Evolutionary conservation across 2,888 invertebrate species (phyloP).

Genomic region (Eilema sororculum): DNA sequence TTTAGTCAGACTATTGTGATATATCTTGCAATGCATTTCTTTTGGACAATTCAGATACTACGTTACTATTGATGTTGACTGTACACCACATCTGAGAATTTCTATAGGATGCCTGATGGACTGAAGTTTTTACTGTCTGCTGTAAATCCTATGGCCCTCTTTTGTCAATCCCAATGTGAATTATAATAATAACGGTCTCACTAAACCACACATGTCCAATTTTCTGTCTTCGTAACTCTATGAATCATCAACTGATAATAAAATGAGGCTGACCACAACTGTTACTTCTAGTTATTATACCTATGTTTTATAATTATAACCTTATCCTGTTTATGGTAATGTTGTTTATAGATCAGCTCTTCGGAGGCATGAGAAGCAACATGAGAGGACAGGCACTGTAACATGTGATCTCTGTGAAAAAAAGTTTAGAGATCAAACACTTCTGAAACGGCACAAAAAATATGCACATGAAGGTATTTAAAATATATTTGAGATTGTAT

Average conservation of each 20-base stretch:
- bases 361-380: slow-evolving; percentile 78
- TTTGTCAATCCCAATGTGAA: no score
- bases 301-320: neutral
- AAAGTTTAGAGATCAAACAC: slow-evolving; percentile 73
- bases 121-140: no score
- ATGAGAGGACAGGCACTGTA: slow-evolving; percentile 71
- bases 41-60: no score
- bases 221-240: neutral
- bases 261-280: neutral
- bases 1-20: no score
- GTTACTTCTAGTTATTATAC: neutral
- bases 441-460: slow-evolving; percentile 75
- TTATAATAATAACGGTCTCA: neutral
- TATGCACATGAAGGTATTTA: slow-evolving; percentile 78
- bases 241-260: neutral
- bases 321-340: neutral
- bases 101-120: no score
- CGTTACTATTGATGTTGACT: no score
- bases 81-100: no score
- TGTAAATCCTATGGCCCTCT: no score
- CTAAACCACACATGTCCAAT: neutral
- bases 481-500: neutral
- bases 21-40: no score
- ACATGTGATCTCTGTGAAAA: slow-evolving; percentile 70
- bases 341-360: slow-evolving; percentile 71